Conservation (phyloP, 2,113 vertebrate species). For the Pontoporia blainvillei region DNA sequence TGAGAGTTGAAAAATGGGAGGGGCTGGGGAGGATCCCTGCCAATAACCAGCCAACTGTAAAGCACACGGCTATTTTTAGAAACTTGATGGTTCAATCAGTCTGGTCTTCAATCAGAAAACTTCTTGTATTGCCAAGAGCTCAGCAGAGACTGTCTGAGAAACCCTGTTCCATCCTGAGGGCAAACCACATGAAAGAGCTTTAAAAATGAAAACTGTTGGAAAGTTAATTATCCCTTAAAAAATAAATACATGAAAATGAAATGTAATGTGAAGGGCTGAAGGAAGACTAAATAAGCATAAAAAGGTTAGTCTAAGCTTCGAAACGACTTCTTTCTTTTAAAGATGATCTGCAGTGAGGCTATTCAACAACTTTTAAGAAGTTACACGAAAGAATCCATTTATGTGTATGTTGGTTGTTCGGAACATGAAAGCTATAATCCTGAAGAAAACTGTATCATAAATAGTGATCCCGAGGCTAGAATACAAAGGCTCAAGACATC, state of each 20-base stretch:
- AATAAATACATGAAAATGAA: not conserved
- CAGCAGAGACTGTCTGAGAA: not conserved
- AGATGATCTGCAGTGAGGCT: not conserved
- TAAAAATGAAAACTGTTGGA: not conserved
- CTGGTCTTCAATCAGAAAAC: not conserved
- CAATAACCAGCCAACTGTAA: conserved; percentile 24
- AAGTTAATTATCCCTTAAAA: not conserved
- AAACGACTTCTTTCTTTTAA: not conserved
- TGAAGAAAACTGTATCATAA: not conserved
- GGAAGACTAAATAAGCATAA: not conserved
- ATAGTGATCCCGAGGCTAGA: not conserved
- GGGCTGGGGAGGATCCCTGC: not conserved
- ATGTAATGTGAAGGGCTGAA: not conserved
- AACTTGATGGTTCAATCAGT: not conserved
- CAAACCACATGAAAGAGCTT: not conserved
- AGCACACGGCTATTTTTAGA: conserved; percentile 37
- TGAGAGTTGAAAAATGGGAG: not conserved
- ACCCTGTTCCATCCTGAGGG: not conserved
- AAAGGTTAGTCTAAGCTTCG: not conserved
- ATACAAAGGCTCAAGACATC: not conserved
- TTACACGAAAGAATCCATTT: not conserved
- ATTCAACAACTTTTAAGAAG: not conserved
- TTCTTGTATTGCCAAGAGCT: not conserved
- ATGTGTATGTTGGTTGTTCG: not conserved
- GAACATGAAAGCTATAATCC: not conserved